Evolutionary conservation across 2,888 invertebrate species (phyloP).

Genomic region (Campoplex nolae): DNA sequence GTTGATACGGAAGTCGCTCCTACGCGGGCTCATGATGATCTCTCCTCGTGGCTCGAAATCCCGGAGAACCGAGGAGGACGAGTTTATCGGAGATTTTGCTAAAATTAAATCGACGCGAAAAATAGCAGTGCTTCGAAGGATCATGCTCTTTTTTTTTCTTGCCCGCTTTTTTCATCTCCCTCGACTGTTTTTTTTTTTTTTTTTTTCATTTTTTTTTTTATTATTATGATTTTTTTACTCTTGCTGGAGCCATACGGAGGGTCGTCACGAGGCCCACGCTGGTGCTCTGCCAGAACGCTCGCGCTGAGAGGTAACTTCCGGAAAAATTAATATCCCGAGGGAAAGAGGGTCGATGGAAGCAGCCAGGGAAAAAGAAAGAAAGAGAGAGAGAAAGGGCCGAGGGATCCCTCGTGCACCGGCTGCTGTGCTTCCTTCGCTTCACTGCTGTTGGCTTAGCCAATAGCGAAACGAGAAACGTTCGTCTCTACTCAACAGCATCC

Average conservation of each 20-base stretch:
- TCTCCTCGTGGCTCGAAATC: conserved; percentile 19
- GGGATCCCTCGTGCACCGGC: conserved; percentile 64
- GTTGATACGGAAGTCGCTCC: conserved; percentile 70
- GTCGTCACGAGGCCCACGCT: conserved; percentile 18
- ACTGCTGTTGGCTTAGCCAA: conserved; percentile 71
- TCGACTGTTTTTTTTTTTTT: conserved; percentile 23
- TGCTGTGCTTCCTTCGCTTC: conserved; percentile 73
- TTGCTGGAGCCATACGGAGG: conserved; percentile 16
- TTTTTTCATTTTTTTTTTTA: not conserved
- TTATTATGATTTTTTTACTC: conserved; percentile 49
- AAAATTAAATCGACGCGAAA: conserved; percentile 72
- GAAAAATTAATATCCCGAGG: conserved; percentile 82
- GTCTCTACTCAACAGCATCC: conserved; percentile 12
- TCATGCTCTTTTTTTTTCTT: conserved; percentile 22
- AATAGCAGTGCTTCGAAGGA: conserved; percentile 44
- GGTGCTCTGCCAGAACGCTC: conserved; percentile 31
- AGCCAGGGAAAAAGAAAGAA: conserved; percentile 3
- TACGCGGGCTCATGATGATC: conserved; percentile 25
- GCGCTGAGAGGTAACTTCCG: conserved; percentile 76
- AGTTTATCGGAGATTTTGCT: conserved; percentile 70
- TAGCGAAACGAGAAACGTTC: conserved; percentile 43
- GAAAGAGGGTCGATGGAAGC: conserved; percentile 71
- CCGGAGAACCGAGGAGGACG: conserved; percentile 41
- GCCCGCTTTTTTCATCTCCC: conserved; percentile 15
- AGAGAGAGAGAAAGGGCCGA: conserved; percentile 44